phyloP scores from a whole-genome alignment of 1,140 invertebrate species.

The Drosophila ironensis region DNA sequence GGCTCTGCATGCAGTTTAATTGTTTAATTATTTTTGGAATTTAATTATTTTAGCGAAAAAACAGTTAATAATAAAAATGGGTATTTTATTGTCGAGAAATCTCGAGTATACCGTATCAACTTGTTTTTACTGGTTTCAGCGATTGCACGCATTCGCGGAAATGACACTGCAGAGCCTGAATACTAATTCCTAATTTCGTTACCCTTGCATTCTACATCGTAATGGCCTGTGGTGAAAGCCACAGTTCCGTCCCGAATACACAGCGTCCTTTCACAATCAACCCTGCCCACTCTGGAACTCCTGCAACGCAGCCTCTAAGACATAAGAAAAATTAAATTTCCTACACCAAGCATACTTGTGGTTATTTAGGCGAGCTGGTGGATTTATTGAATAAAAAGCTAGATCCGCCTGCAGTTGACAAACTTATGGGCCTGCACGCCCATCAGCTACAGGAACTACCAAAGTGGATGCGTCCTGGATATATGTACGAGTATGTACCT shows the following conservation, averaged over 20 bases:
- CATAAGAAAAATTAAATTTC: constrained; percentile 63
- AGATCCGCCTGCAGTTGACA: constrained; percentile 53
- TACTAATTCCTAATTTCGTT: constrained; percentile 78
- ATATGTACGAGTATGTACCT: constrained; percentile 3
- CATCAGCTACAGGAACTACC: constrained; percentile 49
- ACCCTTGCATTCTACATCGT: constrained; percentile 30
- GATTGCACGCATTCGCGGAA: constrained; percentile 68
- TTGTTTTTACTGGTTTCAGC: constrained; percentile 18
- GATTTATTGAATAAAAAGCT: too few species aligned
- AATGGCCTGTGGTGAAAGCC: constrained; percentile 21
- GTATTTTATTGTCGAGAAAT: too few species aligned
- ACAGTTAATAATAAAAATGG: too few species aligned
- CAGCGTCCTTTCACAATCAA: constrained; percentile 23
- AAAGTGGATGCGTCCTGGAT: constrained; percentile 35
- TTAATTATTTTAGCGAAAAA: too few species aligned
- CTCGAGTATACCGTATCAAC: too few species aligned
- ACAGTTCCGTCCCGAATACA: constrained; percentile 30
- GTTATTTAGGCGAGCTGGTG: constrained; percentile 31
- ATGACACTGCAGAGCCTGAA: constrained; percentile 77
- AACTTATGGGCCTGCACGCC: constrained; percentile 74
- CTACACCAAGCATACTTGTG: constrained; percentile 64
- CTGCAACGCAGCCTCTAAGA: constrained; percentile 45
- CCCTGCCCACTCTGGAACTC: constrained; percentile 6
- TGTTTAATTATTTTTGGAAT: too few species aligned
- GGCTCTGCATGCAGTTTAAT: too few species aligned